Conservation (phyloP, 2,797 vertebrate species). For the Tamandua tetradactyla region DNA sequence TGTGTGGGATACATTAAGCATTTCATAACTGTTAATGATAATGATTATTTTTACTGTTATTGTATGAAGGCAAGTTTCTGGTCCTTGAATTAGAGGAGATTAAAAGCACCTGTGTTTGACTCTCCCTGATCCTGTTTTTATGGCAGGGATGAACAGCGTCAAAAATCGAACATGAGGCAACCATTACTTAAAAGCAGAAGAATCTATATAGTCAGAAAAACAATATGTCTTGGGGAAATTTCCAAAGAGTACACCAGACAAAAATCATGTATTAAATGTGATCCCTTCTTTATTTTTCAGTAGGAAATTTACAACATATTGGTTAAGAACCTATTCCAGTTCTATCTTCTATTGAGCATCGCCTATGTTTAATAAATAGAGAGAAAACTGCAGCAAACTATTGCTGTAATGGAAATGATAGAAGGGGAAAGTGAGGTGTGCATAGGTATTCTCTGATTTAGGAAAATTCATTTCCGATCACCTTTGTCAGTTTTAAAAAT, state of each 20-base stretch:
- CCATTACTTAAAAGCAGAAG: not conserved
- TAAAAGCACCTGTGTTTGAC: not conserved
- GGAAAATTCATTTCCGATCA: not conserved
- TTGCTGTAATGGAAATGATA: not conserved
- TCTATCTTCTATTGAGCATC: not conserved
- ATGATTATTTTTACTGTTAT: not conserved
- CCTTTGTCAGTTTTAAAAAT: not conserved
- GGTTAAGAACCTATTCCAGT: not conserved
- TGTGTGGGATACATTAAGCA: not conserved
- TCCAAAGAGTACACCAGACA: not conserved
- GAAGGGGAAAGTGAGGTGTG: not conserved
- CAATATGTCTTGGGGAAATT: not conserved
- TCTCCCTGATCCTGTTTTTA: not conserved
- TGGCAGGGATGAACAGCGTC: not conserved
- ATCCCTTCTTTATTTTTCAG: not conserved
- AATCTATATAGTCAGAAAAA: not conserved
- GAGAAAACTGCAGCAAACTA: not conserved
- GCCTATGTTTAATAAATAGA: not conserved
- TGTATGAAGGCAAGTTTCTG: not conserved
- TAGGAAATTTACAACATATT: not conserved
- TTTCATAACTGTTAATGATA: not conserved
- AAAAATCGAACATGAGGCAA: not conserved
- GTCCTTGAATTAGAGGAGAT: not conserved
- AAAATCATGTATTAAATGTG: not conserved
- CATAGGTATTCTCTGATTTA: not conserved